Evolutionary conservation across 2,797 vertebrate species (phyloP), one percentile per base, ranked within the genome.

Genomic region (Microctenopoma steveboyesi): DNA sequence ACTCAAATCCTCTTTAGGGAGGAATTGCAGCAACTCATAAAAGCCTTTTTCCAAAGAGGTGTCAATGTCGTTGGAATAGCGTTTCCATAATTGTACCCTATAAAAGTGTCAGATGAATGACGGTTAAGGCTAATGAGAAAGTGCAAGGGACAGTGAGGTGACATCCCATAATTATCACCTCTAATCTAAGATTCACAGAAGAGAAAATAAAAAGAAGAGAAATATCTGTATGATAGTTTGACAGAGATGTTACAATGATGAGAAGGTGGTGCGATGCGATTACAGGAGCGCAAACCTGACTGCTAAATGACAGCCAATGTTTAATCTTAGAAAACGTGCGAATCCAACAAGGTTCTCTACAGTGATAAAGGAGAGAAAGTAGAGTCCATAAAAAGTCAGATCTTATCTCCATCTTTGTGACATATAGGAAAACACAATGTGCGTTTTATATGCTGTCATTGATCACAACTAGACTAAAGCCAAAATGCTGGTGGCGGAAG

Each of bases 111-210:
- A 9, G 70, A 79, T 86, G 78, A 81, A 49, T 70, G 85, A 86
- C 28, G 57, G 81, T 74, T 81, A 81, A 83, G 77, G 79, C 72
- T 84, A 90, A 88, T 83, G 81, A 86, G 75, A 74, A 72, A 78
- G 72, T 64, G 64, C 68, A 73, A 74, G 77, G 61, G 85, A 88
- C 77, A 83, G 79, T 50, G 16, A 65, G 50, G 72, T 11, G 74
- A 90, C 85, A 90, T 88, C 82, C 83, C 56, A 40, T 86, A 89
- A 90, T 90, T 88, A 89, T 88, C 86, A 82, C 72, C 74, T 90
- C 82, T 83, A 82, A 83, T 82, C 54, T 37, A 72, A 79, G 73
- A 64, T 65, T 85, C 50, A 64, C 67, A 77, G 52, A 72, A 22
- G 12, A 51, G 22, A 60, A 71, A 69, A 69, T 69, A 48, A 37